Base-by-base conservation (phyloP, 2,113 vertebrate species). In the Bettongia penicillata region DNA sequence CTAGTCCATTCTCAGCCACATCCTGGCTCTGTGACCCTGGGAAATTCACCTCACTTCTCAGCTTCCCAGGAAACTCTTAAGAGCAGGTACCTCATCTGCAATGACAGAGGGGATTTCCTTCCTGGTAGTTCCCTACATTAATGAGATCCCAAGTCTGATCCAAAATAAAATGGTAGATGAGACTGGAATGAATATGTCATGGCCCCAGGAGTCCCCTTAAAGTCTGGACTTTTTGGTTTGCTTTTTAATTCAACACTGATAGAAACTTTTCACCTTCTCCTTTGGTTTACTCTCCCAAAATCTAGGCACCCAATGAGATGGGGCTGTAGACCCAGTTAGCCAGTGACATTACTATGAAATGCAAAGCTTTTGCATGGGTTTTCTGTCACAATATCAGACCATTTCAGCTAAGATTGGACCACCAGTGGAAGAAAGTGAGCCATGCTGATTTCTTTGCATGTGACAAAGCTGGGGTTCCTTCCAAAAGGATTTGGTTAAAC, bases 221-320 rank as follows among this genome's bases (percentile, higher is more conserved):
- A 43, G 19, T 84, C 68, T 43, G 19, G 16, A 19, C 68, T 16
- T 84, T 84, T n/a, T 84, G 68, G 68, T 43, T 84, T 84, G 68
- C 68, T 84, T 84, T 43, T 43, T 84, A 84, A 84, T 84, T 22
- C 23, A 84, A 2, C n/a, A 19, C 7, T 94, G 28, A 95, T 94
- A 77, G 8, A 52, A 61, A 16, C 50, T 94, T 91, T 28, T 97
- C 95, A 94, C 92, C 95, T 48, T 93, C 84, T 90, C 89, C 50
- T 94, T 95, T 94, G 14, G 7, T 94, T 95, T 19, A 94, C 94
- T 97, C 96, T 89, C 47, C 93, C 93, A 91, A 89, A 93, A 84
- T 5, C 26, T 2, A 61, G 57, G 28, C 9, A 31, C 57, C n/a
- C n/a, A 84, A 16, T 43, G 19, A 84, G 37, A 84, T 22, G 19